These are phyloP conservation scores for Athalia circularis DNA, from an alignment of 2,888 invertebrate species.

Conservation along the genomic window DNA sequence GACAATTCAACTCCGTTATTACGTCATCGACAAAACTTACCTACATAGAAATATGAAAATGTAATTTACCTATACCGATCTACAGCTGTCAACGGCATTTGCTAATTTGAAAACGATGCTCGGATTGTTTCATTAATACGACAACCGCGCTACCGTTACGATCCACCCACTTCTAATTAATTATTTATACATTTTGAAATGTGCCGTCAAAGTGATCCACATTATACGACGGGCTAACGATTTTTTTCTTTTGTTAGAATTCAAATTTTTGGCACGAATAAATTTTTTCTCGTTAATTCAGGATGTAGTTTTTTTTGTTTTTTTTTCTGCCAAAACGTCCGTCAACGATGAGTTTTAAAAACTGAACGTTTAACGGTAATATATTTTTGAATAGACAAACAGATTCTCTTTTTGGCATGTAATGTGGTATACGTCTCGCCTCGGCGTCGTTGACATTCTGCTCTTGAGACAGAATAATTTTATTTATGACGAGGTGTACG, in stretches of 20 bases:
- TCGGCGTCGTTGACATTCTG: background rate
- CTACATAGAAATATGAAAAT: background rate
- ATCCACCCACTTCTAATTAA: slow-evolving; percentile 42
- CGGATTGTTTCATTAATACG: slow-evolving; percentile 16
- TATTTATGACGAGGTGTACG: background rate
- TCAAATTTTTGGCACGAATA: slow-evolving; percentile 18
- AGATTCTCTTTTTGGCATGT: background rate
- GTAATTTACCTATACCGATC: too few relatives aligned
- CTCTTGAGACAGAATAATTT: background rate
- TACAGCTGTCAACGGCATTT: slow-evolving; percentile 19
- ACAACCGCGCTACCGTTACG: background rate
- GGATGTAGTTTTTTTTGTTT: background rate
- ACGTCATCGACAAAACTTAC: slow-evolving; percentile 33
- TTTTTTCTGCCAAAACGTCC: background rate
- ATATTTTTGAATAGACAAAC: background rate
- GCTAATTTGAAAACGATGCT: slow-evolving; percentile 39
- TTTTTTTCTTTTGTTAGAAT: background rate
- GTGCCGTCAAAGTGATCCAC: slow-evolving; percentile 31
- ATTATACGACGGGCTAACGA: slow-evolving; percentile 20
- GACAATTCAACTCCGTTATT: slow-evolving; percentile 6
- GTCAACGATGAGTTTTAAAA: background rate
- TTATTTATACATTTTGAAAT: slow-evolving; percentile 40
- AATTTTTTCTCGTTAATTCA: background rate
- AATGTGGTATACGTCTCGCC: background rate
- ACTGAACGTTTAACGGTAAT: slow-evolving; percentile 5